Conservation (phyloP, 2,888 invertebrate genomes). For the Dinocampus coccinellae region DNA sequence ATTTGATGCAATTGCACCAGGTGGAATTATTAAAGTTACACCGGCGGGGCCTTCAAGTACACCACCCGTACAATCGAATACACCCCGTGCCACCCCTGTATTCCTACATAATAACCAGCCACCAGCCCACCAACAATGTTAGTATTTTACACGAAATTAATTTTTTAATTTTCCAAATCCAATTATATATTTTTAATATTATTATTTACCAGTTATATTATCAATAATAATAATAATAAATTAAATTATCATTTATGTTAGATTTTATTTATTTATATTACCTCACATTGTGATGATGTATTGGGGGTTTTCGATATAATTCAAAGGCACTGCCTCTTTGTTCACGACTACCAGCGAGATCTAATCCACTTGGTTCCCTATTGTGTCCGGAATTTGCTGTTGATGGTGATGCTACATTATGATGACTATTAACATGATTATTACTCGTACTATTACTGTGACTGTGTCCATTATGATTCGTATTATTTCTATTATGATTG, state of each 20-base stretch:
- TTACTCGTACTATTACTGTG: constrained; percentile 55
- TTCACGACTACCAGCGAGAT: constrained; percentile 88
- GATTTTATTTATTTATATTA: constrained; percentile 60
- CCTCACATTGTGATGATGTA: constrained; percentile 88
- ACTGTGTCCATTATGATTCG: constrained; percentile 59
- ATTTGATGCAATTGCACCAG: constrained; percentile 87
- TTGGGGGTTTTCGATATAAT: constrained; percentile 90
- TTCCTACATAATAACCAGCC: constrained; percentile 51
- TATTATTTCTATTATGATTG: constrained; percentile 59
- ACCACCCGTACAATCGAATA: constrained; percentile 85
- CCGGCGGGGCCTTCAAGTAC: constrained; percentile 89
- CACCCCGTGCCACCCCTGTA: constrained; percentile 68
- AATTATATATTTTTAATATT: not conserved
- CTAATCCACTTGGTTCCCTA: constrained; percentile 72
- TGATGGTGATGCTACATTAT: constrained; percentile 50
- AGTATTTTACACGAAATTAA: constrained; percentile 18
- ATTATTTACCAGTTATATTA: not conserved
- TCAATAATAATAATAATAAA: not conserved
- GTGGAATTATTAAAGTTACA: constrained; percentile 89
- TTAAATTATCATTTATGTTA: constrained; percentile 1
- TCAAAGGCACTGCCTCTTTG: constrained; percentile 96
- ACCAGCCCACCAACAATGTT: constrained; percentile 51
- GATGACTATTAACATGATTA: constrained; percentile 52
- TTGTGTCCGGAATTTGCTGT: constrained; percentile 59
- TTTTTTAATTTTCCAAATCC: not conserved